These are phyloP conservation scores for Chloroceryle inda DNA, from an alignment of 2,797 vertebrate genomes.

Conservation along the genomic window DNA sequence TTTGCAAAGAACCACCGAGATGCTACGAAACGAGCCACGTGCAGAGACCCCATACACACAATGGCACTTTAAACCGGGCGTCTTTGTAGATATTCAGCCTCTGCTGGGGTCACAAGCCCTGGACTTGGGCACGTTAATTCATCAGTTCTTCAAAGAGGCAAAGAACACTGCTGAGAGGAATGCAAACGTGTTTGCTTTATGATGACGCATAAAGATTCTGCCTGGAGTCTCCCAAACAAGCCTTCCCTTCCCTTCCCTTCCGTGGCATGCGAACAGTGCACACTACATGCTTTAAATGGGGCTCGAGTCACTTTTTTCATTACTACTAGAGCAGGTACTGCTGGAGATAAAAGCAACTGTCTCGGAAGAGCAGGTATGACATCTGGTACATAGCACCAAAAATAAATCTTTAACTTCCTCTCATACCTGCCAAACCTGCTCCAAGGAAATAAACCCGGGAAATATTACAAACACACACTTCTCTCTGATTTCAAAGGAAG, in stretches of 20 bases:
- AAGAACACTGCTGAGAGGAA: conserved; percentile 10
- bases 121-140: neutral
- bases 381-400: conserved; percentile 73
- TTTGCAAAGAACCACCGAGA: neutral
- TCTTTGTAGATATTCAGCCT: neutral
- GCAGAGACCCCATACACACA: neutral
- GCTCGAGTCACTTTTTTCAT: conserved; percentile 67
- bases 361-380: conserved; percentile 74
- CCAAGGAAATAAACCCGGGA: conserved; percentile 67
- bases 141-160: neutral
- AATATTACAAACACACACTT: conserved; percentile 62
- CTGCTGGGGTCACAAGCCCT: neutral
- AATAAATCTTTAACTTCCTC: conserved; percentile 78
- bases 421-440: conserved; percentile 72
- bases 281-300: conserved; percentile 59
- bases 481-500: conserved; percentile 71
- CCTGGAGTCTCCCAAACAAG: conserved; percentile 61
- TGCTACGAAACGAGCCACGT: neutral
- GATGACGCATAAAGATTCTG: conserved; percentile 19
- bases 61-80: neutral
- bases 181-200: conserved; percentile 47
- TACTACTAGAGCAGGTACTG: conserved; percentile 66
- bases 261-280: conserved; percentile 56
- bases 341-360: conserved; percentile 74
- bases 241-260: conserved; percentile 17